Base-by-base conservation (phyloP, 1,140 invertebrate species). In the Pogonus chalceus region DNA sequence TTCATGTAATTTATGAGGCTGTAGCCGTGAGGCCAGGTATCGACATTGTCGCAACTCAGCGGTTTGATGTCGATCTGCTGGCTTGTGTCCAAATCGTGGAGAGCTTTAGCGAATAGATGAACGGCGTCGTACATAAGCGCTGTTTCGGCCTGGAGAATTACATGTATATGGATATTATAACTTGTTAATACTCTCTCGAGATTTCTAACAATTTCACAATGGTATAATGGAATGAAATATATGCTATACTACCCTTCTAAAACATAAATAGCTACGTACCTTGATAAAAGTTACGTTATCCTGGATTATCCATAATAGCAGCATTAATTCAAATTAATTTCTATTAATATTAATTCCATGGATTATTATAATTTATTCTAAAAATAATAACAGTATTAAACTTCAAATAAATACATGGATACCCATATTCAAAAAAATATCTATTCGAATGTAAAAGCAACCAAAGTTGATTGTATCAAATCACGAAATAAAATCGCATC, bases 1-100 rank as follows among this genome's bases (percentile, higher is more conserved):
- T 93, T 95, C 91, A 98, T 96, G 66, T 96, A 97, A 76, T 97
- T 97, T 54, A 96, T 90, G 21, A 98, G 78, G 59, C 89, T 93
- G 69, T 92, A 90, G 50, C 95, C 95, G 65, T 95, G 89, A 3
- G 85, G 85, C 93, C 93, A 97, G 0, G 90, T 91, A 63, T 94
- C 86, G 51, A 88, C 83, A 2, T 85, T 85, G 58, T 94, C 90
- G 67, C 93, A 97, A 14, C 86, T 90, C 16, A 96, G 74, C 0
- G 87, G 84, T 64, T 87, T 85, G 54, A 92, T 88, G 65, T 91
- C 87, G 46, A 95, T 91, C 65, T 90, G 83, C 67, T 94, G 88
- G 35, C 88, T 92, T 24, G 85, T 83, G 71, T 95, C 90, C 56
- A 96, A 74, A 60, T 93, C 89, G 64, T 93, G 86, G 14, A 97